Conservation (phyloP, 2,888 invertebrate species). For the Loripinus fragilis region DNA sequence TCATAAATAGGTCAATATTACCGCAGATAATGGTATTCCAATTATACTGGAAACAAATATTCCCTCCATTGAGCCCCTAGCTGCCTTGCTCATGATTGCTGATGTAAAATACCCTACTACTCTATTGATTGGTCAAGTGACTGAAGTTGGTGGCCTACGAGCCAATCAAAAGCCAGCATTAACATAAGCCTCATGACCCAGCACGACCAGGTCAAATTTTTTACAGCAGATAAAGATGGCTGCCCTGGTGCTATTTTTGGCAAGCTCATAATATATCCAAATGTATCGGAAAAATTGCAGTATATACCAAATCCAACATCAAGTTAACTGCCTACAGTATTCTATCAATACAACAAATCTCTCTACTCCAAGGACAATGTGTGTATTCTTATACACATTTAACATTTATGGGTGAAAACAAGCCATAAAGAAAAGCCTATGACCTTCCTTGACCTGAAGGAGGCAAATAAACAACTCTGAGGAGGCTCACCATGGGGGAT, state of each 20-base stretch:
- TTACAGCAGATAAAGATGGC: conserved; percentile 50
- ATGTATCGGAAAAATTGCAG: too few species aligned
- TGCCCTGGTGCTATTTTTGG: conserved; percentile 42
- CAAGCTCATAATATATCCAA: neutral
- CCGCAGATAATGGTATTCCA: neutral
- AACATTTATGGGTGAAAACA: neutral
- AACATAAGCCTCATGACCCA: conserved; percentile 48
- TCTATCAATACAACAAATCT: too few species aligned
- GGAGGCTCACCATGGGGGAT: conserved; percentile 14
- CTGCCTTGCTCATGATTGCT: neutral
- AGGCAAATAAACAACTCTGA: conserved; percentile 18
- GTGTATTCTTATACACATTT: neutral
- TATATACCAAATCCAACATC: too few species aligned
- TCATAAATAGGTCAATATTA: conserved; percentile 5
- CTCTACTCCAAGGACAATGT: too few species aligned
- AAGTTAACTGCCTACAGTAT: too few species aligned
- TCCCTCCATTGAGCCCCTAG: conserved; percentile 3
- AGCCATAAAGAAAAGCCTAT: conserved; percentile 1
- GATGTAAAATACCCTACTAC: conserved; percentile 11
- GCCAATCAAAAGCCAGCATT: conserved; percentile 40
- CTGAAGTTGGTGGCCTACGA: conserved; percentile 30
- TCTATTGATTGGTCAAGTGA: conserved; percentile 32
- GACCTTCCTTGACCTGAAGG: conserved; percentile 28
- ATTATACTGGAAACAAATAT: neutral
- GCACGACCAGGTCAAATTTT: conserved; percentile 53